These are phyloP conservation scores for Chaetogeoica ovagalla DNA, from an alignment of 2,888 invertebrate species.

Conservation along the genomic window DNA sequence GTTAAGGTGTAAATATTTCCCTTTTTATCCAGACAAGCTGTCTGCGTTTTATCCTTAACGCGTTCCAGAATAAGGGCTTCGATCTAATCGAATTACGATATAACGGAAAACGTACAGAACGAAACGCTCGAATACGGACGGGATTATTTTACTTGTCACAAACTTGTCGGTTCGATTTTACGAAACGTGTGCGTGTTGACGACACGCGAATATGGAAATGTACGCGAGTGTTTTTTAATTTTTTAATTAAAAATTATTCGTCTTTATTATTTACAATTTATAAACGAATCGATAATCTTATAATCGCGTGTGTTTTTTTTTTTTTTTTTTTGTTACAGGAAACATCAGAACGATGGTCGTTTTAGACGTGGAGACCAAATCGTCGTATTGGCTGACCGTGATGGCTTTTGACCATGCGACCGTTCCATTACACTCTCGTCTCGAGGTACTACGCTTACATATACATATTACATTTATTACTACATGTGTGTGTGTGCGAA, in stretches of 20 bases:
- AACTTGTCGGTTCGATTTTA: conserved; percentile 1
- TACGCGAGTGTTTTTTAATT: background rate
- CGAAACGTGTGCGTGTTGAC: background rate
- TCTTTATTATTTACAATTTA: no score
- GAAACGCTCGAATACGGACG: background rate
- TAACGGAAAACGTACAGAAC: background rate
- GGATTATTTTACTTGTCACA: conserved; percentile 5
- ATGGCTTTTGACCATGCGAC: conserved; percentile 91
- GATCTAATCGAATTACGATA: background rate
- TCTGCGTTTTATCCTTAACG: conserved; percentile 1
- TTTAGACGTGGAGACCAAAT: conserved; percentile 84
- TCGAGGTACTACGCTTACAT: conserved; percentile 67
- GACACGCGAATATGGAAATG: background rate
- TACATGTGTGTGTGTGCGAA: background rate
- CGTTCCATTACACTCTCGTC: conserved; percentile 79
- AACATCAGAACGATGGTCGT: conserved; percentile 79
- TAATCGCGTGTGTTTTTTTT: no score
- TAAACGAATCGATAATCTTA: no score
- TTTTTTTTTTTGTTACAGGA: conserved; percentile 65
- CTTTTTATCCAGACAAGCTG: background rate
- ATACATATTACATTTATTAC: conserved; percentile 56
- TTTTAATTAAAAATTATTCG: conserved; percentile 2
- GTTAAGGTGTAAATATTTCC: conserved; percentile 3
- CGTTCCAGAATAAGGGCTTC: background rate
- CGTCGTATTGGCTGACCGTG: conserved; percentile 91